These are phyloP conservation scores for Sinocyclocheilus maitianheensis DNA, from an alignment of 2,113 vertebrate genomes.

Conservation along the genomic window DNA sequence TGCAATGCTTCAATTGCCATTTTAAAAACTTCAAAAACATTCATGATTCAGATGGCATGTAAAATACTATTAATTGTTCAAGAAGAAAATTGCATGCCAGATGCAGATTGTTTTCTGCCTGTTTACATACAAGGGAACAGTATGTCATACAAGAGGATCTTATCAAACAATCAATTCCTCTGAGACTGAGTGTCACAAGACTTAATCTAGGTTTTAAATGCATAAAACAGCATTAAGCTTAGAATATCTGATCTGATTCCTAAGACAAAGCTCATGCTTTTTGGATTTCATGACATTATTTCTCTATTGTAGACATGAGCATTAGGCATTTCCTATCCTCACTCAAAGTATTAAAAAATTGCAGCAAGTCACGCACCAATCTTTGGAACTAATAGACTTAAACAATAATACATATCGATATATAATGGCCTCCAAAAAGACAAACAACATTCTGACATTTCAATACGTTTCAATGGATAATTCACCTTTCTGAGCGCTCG, in stretches of 20 bases:
- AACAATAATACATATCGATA: background rate
- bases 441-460: conserved; percentile 7
- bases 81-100: background rate
- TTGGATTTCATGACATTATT: background rate
- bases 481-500: background rate
- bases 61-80: background rate
- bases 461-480: background rate
- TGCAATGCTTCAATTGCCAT: background rate
- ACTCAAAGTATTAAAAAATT: background rate
- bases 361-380: background rate
- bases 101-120: background rate
- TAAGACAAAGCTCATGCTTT: conserved; percentile 25
- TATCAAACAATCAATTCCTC: conserved; percentile 30
- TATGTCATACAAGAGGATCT: background rate
- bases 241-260: conserved; percentile 15
- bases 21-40: background rate
- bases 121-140: background rate
- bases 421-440: background rate
- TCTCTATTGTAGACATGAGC: background rate
- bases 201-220: conserved; percentile 14
- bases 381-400: background rate
- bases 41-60: background rate
- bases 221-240: conserved; percentile 21
- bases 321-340: background rate
- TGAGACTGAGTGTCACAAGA: conserved; percentile 1